Base-by-base conservation (phyloP, 2,113 vertebrate species). In the Ictalurus furcatus region DNA sequence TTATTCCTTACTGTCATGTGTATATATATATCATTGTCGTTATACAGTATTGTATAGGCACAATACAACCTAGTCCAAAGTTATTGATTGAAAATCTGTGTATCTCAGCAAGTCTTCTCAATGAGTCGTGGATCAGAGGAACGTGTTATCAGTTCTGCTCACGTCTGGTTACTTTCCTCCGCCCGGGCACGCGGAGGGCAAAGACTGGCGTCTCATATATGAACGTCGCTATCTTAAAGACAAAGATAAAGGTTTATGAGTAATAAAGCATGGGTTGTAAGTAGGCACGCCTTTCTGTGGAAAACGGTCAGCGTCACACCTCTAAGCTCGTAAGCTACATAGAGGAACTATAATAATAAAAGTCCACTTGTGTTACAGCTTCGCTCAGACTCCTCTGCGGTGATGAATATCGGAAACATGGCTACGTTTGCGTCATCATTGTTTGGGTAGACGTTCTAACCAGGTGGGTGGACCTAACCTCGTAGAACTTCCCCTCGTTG, bases 121-220 rank as follows among this genome's bases (percentile, higher is more conserved):
- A 81, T 89, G 88, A 93, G 79, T 56, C 92, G 88, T 88, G 85
- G 0, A 89, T 92, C 76, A 92, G 2, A 21, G n/a, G 58, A 86
- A 82, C 69, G 30, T 88, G 92, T 94, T 93, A 94, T 95, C 93
- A 86, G n/a, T 91, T 88, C 90, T 86, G 65, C 79, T 91, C 93
- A 93, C 90, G 76, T 90, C 30, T 88, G 59, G 59, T 61, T 92
- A 87, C 90, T 90, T 93, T 92, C 89, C 74, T 92, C 67, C 90
- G 90, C 93, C 93, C 92, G 91, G 90, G 44, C 74, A 79, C 63
- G 21, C 21, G 58, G 34, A 71, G 25, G 0, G 48, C 84, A 61
- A 89, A 83, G 37, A 76, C 87, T 61, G 69, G 61, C 65, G 92
- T 90, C 91, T 90, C 23, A 1, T 25, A 2, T 25, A 63, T 25